phyloP scores from a whole-genome alignment of 92 coral and sea anemone genomes.

The Palythoa grandis region DNA sequence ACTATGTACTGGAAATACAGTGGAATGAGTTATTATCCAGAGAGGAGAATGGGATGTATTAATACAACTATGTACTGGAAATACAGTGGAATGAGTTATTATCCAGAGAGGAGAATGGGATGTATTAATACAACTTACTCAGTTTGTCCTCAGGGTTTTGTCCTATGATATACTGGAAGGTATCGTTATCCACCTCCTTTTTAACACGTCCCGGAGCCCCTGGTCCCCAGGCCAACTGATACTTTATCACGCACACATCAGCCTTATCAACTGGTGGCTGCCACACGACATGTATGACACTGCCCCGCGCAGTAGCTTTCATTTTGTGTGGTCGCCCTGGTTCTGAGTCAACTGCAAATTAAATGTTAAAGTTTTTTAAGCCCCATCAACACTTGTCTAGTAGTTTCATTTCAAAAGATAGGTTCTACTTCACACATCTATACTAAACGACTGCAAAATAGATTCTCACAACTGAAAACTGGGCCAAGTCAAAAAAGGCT shows the following conservation, averaged over 20 bases:
- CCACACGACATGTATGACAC: constrained; percentile 78
- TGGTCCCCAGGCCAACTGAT: constrained; percentile 77
- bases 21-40: background rate
- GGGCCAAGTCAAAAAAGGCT: no score
- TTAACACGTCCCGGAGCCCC: constrained; percentile 61
- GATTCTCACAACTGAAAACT: no score
- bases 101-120: background rate
- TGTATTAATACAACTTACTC: constrained; percentile 52
- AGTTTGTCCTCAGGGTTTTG: constrained; percentile 51
- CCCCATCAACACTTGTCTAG: no score
- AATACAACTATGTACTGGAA: no score
- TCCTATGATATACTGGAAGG: constrained; percentile 56
- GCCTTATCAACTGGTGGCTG: constrained; percentile 82
- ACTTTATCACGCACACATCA: constrained; percentile 75
- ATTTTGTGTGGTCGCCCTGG: constrained; percentile 30
- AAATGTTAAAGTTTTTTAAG: background rate
- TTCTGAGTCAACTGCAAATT: constrained; percentile 6
- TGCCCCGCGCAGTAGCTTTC: constrained; percentile 8
- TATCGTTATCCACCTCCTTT: constrained; percentile 38
- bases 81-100: background rate
- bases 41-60: background rate
- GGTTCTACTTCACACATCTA: no score
- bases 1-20: no score
- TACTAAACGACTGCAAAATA: no score
- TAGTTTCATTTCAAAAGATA: no score